phyloP scores from a whole-genome alignment of 2,888 invertebrate species.

The Cephus spinipes region DNA sequence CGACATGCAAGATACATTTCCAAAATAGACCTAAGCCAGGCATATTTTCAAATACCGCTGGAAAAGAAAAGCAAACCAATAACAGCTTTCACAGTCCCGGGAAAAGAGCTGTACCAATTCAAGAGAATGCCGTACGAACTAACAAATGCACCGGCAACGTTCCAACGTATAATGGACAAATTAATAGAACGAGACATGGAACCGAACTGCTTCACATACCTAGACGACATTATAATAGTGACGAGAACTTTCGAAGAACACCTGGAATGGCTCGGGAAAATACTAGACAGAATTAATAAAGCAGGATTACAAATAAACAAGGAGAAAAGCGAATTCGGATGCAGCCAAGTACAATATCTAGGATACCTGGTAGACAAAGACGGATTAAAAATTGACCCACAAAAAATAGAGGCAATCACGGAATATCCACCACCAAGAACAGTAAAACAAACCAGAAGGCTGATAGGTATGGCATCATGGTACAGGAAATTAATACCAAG shows the following conservation, averaged over 20 bases:
- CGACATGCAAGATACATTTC: slow-evolving; percentile 41
- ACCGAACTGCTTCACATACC: not conserved
- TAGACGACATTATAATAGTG: not conserved
- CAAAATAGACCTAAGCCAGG: slow-evolving; percentile 42
- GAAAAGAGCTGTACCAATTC: slow-evolving; percentile 43
- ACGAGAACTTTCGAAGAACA: not conserved
- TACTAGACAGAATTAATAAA: not conserved
- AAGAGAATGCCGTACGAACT: slow-evolving; percentile 42
- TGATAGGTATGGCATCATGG: not conserved
- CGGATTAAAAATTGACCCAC: not conserved
- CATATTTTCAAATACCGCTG: slow-evolving; percentile 43
- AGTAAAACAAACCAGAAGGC: not conserved
- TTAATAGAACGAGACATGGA: slow-evolving; percentile 24
- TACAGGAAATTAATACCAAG: not conserved
- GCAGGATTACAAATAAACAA: not conserved
- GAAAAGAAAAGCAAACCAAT: slow-evolving; percentile 27
- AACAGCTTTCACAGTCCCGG: slow-evolving; percentile 48
- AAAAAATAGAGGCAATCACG: not conserved
- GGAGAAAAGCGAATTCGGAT: not conserved
- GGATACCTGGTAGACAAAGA: not conserved
- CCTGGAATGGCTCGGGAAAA: not conserved
- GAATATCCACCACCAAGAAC: not conserved
- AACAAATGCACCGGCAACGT: slow-evolving; percentile 41
- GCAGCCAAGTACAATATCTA: not conserved
- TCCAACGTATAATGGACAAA: slow-evolving; percentile 36